Base-by-base conservation (phyloP, 2,888 invertebrate species). In the Scaptomyza cyrtandrae region DNA sequence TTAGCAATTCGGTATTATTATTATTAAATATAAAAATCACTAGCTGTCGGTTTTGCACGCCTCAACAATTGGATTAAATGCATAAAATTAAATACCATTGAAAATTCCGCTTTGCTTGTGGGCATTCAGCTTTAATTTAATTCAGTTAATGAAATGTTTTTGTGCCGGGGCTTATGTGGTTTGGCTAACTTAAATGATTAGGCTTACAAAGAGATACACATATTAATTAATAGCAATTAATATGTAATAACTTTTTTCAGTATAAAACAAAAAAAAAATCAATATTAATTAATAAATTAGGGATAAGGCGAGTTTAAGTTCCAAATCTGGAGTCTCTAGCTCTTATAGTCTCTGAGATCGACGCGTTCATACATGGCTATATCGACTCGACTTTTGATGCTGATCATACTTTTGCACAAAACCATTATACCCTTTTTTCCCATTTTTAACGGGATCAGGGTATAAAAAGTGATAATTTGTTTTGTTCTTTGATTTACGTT, bases 21-120 rank as follows among this genome's bases (percentile, higher is more conserved):
- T 59, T 52, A 58, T 64, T 56, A 52, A 44, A 14, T 65, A 62
- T 60, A 56, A 19, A 58, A 46, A 29, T 60, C 60, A 44, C 9
- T 46, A 58, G 50, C 58, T 71, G 16, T 63, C 41, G 27, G 3
- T 29, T 59, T 75, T 66, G 56, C 74, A 66, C 54, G 48, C 59
- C 77, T 55, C 58, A 62, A 67, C 84, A 83, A 83, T 86, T 86
- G 86, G 82, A 84, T 84, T 84, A 84, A 82, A 67, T 66, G 70
- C 68, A 70, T 70, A 52, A 72, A 74, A 71, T 74, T 65, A 80
- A 86, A 71, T 83, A 71, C 57, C 71, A 71, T 77, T 79, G 71
- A 60, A 85, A 78, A 59, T 71, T 49, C 39, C 46, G 61, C 73
- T 56, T 82, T 85, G 59, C 52, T 70, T 70, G 75, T 35, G 63